Base-by-base conservation (phyloP, 2,113 vertebrate genomes). In the Macrotis lagotis region DNA sequence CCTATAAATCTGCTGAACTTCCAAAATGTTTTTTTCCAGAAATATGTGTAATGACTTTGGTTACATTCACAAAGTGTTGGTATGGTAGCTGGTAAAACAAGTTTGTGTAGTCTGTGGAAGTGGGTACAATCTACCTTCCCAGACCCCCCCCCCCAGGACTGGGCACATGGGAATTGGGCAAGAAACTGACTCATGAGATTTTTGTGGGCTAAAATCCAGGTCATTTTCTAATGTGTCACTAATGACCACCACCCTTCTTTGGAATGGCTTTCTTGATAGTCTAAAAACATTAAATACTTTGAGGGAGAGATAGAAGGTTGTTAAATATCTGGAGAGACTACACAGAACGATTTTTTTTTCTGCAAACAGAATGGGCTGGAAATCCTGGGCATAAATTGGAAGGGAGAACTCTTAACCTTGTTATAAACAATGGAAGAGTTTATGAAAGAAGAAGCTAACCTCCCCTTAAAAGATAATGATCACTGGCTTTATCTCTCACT, bases 111-210 rank as follows among this genome's bases (percentile, higher is more conserved):
- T 99, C 97, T 98, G 98, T 37, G 99, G 52, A 91, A 99, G 99
- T 92, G 99, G 99, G 9, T 99, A 99, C 94, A 96, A 91, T 0
- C 98, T 99, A 89, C 99, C 99, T 0, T 93, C 98, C 91, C 98
- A 96, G 9, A 98, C 99, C 47, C 98, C 47, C 98, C 99, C 92
- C 99, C 99, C 25, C 98, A 99, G 1, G 99, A 99, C 98, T 99
- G 98, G 98, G 99, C 99, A 55, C 97, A 99, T 16, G 99, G n/a
- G n/a, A 99, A 12, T 97, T 99, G 93, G 99, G 99, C 98, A 99
- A 99, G 99, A n/a, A 99, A 99, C 98, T 99, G 99, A 99, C 99
- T 74, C 99, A 99, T 88, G 99, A 99, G 98, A 99, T 99, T 94
- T 94, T 97, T 99, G 91, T 99, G 99, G 96, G 99, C 99, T 4